Percentiles rank a stretch among this genome's conserved stretches.
phyloP scores from a whole-genome alignment of 1,140 invertebrate genomes.

The Atta texana region DNA sequence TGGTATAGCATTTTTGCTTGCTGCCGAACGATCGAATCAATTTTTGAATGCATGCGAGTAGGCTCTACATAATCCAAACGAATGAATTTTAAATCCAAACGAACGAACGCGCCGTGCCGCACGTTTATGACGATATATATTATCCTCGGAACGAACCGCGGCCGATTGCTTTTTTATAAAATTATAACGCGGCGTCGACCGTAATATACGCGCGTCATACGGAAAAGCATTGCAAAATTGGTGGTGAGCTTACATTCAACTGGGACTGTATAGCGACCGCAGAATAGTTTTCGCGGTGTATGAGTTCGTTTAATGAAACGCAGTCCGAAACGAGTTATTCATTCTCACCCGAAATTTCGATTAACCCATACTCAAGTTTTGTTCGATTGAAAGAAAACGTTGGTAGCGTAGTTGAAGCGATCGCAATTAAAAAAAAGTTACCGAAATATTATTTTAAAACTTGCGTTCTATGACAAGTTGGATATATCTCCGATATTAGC shows the following conservation, averaged over 20 bases:
- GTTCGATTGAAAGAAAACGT: background rate
- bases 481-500: background rate
- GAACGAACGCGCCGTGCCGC: background rate
- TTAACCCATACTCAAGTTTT: conserved; percentile 3
- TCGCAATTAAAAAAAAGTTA: background rate
- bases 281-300: conserved; percentile 6
- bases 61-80: conserved; percentile 68
- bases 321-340: conserved; percentile 16
- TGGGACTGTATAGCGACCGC: background rate
- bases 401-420: too few species aligned
- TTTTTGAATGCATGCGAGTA: conserved; percentile 59
- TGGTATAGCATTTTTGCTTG: conserved; percentile 45
- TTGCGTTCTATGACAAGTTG: background rate
- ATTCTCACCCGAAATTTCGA: conserved; percentile 39
- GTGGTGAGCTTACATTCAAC: conserved; percentile 15
- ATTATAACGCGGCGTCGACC: conserved; percentile 49
- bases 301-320: conserved; percentile 33
- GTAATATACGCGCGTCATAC: background rate
- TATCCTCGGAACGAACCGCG: conserved; percentile 20
- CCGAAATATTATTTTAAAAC: background rate
- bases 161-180: conserved; percentile 55
- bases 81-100: conserved; percentile 62
- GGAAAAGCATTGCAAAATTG: conserved; percentile 20
- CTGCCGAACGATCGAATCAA: conserved; percentile 65
- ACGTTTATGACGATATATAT: conserved; percentile 30